These are phyloP conservation scores for Ammodytes marinus DNA, from an alignment of 2,113 vertebrate species.

Conservation along the genomic window DNA sequence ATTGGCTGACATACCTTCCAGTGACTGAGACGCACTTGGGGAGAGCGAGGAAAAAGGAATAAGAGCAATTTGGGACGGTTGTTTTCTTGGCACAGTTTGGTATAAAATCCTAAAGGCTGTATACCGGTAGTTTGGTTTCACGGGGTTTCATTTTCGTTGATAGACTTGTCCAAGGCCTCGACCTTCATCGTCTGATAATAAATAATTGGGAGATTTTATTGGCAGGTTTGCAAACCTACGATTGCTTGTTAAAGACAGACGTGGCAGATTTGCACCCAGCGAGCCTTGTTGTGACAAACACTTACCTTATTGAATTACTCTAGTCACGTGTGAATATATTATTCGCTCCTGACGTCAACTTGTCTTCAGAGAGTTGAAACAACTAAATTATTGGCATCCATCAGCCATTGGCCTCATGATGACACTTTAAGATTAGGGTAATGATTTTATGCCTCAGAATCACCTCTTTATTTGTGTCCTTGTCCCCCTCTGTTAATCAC, in stretches of 20 bases:
- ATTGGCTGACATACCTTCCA: conserved; percentile 76
- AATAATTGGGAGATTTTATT: conserved; percentile 42
- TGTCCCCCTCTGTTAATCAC: conserved; percentile 38
- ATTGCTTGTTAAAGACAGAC: conserved; percentile 23
- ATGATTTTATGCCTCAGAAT: conserved; percentile 51
- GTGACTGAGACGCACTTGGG: conserved; percentile 49
- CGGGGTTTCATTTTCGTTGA: conserved; percentile 17
- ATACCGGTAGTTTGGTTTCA: conserved; percentile 18
- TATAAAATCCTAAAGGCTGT: conserved; percentile 24
- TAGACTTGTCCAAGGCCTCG: conserved; percentile 10
- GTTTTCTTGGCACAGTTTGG: conserved; percentile 55
- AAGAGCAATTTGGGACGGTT: conserved; percentile 38
- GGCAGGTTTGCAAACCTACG: conserved; percentile 8
- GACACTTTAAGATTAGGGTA: conserved; percentile 37
- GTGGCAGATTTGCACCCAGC: conserved; percentile 29
- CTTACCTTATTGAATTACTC: conserved; percentile 72
- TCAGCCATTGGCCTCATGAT: conserved; percentile 3
- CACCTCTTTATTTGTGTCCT: conserved; percentile 39
- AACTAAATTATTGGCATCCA: conserved; percentile 47
- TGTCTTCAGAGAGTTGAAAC: conserved; percentile 25
- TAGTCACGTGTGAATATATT: conserved; percentile 42
- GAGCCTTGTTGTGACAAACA: conserved; percentile 53
- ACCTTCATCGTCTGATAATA: conserved; percentile 28
- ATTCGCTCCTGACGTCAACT: conserved; percentile 59
- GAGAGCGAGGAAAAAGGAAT: conserved; percentile 30